Base-by-base conservation (phyloP, 2,888 invertebrate species). In the Bedellia somnulentella region DNA sequence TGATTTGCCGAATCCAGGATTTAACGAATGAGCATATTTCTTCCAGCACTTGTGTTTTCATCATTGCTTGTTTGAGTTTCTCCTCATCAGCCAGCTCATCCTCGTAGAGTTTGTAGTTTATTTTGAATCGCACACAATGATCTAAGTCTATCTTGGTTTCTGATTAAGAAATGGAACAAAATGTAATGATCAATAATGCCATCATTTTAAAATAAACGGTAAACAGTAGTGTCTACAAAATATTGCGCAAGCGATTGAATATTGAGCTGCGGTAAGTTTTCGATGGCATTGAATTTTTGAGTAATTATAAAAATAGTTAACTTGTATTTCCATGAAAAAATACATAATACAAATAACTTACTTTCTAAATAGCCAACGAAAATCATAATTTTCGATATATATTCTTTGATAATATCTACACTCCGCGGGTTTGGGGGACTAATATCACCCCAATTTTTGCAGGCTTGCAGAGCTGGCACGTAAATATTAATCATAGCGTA, bases 1-100 rank as follows among this genome's bases (percentile, higher is more conserved):
- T 85, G 41, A 89, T 86, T 47, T 82, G 80, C 43, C 80, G 83
- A 36, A 82, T 73, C 89, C 89, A 89, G 36, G 77, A 67, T 33
- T 79, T 76, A 3, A 88, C 85, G 41, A 61, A 80, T 3, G 71
- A 55, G 47, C 89, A 87, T 1, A 86, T 80, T 46, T 79, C 68
- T 37, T 75, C 61, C 5, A 87, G 73, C 13, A 84, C 78, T 17
- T 79, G 64, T 1, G 80, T 77, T 45, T 83, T 80, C 13, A 77
- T 80, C 2, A 83, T 70, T 11, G 79, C 80, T 1, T 47, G 43
- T 44, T 80, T 79, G 49, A 87, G 79, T 49, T 80, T 79, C 18
- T 79, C 78, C 1, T 77, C 63, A 22, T 75, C 80, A 2, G 78
- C 60, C 13, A 87, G 59, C 43, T 80, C 76, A 15, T 80, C 78